Conservation (phyloP, 2,113 vertebrate genomes). For the Camelus bactrianus region DNA sequence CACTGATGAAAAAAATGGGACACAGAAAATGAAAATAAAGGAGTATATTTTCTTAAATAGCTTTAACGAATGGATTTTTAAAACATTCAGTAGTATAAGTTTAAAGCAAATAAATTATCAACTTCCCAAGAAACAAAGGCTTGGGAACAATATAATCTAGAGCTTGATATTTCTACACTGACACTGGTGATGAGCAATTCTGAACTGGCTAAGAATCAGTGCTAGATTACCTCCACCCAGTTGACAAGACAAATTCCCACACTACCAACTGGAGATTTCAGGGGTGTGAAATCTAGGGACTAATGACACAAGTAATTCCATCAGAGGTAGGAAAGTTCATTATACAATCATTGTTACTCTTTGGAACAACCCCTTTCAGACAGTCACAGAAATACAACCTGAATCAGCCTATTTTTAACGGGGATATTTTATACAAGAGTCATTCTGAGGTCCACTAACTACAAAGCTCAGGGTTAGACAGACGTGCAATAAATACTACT, state of each 20-base stretch:
- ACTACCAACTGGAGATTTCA: background rate
- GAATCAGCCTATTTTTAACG: background rate
- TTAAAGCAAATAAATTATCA: slow-evolving; percentile 29
- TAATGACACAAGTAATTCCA: slow-evolving; percentile 33
- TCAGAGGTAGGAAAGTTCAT: slow-evolving; percentile 19
- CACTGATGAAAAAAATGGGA: background rate
- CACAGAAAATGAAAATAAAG: slow-evolving; percentile 42
- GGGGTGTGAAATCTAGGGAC: background rate
- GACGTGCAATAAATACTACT: background rate
- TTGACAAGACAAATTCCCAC: slow-evolving; percentile 42
- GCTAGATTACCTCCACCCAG: slow-evolving; percentile 22
- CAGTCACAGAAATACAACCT: slow-evolving; percentile 36
- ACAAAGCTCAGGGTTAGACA: background rate
- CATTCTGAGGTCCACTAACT: slow-evolving; percentile 10
- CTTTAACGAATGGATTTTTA: background rate
- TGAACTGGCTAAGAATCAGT: slow-evolving; percentile 31
- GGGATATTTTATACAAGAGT: background rate
- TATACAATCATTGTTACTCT: slow-evolving; percentile 39
- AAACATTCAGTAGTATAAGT: background rate
- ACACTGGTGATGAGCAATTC: slow-evolving; percentile 24
- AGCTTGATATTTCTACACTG: background rate
- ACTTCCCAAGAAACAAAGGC: slow-evolving; percentile 51
- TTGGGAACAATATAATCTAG: slow-evolving; percentile 30
- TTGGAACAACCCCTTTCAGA: background rate
- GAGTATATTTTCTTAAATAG: background rate